Conservation (phyloP, 2,797 vertebrate genomes). For the Pampus argenteus region DNA sequence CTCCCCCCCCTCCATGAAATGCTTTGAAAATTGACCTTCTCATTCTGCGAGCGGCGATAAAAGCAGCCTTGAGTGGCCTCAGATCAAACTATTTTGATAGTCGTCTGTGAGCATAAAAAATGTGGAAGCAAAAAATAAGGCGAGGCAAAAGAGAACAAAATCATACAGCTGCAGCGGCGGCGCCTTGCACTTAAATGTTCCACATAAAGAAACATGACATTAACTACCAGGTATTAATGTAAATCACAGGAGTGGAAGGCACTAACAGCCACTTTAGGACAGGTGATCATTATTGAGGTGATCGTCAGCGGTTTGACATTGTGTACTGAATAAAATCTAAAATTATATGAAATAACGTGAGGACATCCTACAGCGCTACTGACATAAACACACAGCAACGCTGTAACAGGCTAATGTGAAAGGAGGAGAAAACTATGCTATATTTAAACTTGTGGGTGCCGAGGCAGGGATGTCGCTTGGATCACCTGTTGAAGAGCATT, state of each 20-base stretch:
- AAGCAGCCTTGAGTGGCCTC: slow-evolving; percentile 66
- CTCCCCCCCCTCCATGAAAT: slow-evolving; percentile 24
- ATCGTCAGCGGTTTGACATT: slow-evolving; percentile 46
- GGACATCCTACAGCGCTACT: slow-evolving; percentile 37
- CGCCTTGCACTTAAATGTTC: slow-evolving; percentile 49
- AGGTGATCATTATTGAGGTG: slow-evolving; percentile 69
- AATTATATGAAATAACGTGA: slow-evolving; percentile 54
- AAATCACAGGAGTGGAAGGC: slow-evolving; percentile 69
- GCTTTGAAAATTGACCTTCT: slow-evolving; percentile 75
- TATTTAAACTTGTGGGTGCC: slow-evolving; percentile 69
- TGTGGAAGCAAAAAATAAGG: slow-evolving; percentile 55
- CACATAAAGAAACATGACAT: slow-evolving; percentile 68
- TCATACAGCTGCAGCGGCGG: slow-evolving; percentile 45
- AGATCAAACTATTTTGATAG: slow-evolving; percentile 67
- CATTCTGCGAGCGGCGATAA: slow-evolving; percentile 48
- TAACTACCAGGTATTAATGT: slow-evolving; percentile 71
- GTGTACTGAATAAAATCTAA: slow-evolving; percentile 57
- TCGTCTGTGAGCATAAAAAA: slow-evolving; percentile 55
- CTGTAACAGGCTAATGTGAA: slow-evolving; percentile 44
- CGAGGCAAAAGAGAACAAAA: slow-evolving; percentile 34
- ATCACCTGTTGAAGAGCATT: slow-evolving; percentile 78
- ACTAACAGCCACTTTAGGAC: slow-evolving; percentile 67
- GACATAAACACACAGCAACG: slow-evolving; percentile 47
- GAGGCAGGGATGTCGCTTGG: slow-evolving; percentile 57
- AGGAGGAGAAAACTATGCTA: slow-evolving; percentile 40